Conservation (phyloP, 2,113 vertebrate species). For the Eulemur macaco region DNA sequence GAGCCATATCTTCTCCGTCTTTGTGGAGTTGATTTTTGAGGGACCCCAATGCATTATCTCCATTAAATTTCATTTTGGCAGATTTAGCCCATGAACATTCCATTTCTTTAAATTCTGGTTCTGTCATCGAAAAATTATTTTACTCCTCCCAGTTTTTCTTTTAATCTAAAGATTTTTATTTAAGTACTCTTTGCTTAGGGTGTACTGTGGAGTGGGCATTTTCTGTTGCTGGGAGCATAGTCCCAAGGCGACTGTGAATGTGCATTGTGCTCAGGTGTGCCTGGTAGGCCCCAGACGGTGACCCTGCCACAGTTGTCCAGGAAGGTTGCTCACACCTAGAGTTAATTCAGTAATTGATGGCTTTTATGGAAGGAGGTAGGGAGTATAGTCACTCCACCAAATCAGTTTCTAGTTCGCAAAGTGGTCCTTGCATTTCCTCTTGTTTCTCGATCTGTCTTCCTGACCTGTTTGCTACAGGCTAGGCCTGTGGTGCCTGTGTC, state of each 20-base stretch:
- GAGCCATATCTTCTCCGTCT: neutral
- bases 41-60: neutral
- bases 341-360: neutral
- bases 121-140: neutral
- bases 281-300: neutral
- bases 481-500: too few species aligned
- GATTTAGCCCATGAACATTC: neutral
- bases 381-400: neutral
- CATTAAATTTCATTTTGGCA: neutral
- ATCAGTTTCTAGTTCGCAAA: neutral
- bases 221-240: neutral
- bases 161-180: neutral
- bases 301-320: neutral
- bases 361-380: neutral
- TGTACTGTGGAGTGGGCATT: neutral
- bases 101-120: neutral
- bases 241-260: neutral
- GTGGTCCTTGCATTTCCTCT: neutral
- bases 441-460: neutral
- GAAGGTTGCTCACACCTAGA: neutral
- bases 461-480: neutral
- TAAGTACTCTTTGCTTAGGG: neutral
- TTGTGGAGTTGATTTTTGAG: neutral
- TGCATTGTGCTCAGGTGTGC: neutral
- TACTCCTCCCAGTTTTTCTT: neutral